Base-by-base conservation (phyloP, 1,140 invertebrate genomes). In the Babylonia areolata region DNA sequence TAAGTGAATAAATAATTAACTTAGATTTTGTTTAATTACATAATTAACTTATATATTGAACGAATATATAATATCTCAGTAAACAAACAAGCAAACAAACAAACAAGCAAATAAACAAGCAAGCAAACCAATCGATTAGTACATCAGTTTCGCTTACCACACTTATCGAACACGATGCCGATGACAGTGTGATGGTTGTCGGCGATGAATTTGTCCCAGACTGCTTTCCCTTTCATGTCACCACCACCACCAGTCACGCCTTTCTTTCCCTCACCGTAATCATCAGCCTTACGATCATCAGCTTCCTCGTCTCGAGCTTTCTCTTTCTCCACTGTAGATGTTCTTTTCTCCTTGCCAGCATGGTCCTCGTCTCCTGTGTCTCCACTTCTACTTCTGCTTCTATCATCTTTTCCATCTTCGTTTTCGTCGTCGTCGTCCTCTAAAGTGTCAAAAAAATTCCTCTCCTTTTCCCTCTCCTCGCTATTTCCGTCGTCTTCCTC, bases 121-220 rank as follows among this genome's bases (percentile, higher is more conserved):
- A 9, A 9, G 9, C 46, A 12, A 17, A 51, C 2, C 9, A 17
- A 51, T 51, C 9, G 46, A 51, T 51, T 51, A 9, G 9, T 51
- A 51, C 9, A 51, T 17, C n/a, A n/a, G n/a, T n/a, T n/a, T n/a
- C n/a, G n/a, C 83, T 85, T 78, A 87, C 87, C 87, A 79, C 87
- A 88, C 40, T n/a, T 58, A 64, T 88, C 73, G 37, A 58, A 85
- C 0, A 88, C 84, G 33, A 71, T 84, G 23, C 87, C 87, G 6
- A 88, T 75, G 54, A 54, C n/a, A 0, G 85, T 81, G 78, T 84
- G 81, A 12, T 83, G 64, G 42, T 88, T 77, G 1, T 64, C 40
- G 1, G 46, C 20, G 6, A 88, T 12, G 64, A 88, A 88, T 17
- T 40, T 51, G 12, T 83, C 37, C 87, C 87, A 87, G 31, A 37